These are phyloP conservation scores for Pteria penguin DNA, from an alignment of 2,888 invertebrate genomes.

Conservation along the genomic window DNA sequence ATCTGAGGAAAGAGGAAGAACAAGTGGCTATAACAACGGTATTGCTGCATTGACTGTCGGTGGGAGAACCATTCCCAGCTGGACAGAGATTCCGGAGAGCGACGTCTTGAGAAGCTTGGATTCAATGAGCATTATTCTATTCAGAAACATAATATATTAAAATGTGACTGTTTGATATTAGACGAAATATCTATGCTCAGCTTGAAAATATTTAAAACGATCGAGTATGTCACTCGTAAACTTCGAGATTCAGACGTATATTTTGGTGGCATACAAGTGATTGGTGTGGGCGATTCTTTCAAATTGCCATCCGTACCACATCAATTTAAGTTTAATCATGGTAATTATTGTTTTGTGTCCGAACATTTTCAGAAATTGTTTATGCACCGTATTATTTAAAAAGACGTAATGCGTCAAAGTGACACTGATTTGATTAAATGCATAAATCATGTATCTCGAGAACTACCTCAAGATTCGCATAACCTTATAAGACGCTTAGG, in stretches of 20 bases:
- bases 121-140: too few species aligned
- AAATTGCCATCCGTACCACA: constrained; percentile 42
- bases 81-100: too few species aligned
- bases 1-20: too few species aligned
- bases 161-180: too few species aligned
- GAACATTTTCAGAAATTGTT: constrained; percentile 25
- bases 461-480: not conserved
- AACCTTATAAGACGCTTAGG: constrained; percentile 24
- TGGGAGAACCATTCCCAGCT: too few species aligned
- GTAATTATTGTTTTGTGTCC: constrained; percentile 45
- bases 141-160: too few species aligned
- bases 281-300: constrained; percentile 42
- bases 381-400: constrained; percentile 25
- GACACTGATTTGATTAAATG: constrained; percentile 33
- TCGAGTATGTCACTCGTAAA: too few species aligned
- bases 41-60: too few species aligned
- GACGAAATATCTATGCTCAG: too few species aligned
- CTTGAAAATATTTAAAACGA: too few species aligned
- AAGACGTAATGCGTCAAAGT: constrained; percentile 35
- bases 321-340: constrained; percentile 26
- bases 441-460: constrained; percentile 28
- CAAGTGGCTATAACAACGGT: too few species aligned
- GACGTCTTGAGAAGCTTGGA: too few species aligned
- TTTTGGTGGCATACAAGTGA: constrained; percentile 21
- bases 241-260: not conserved